Evolutionary conservation across 1,140 invertebrate genomes (phyloP), one percentile per base, ranked within the genome.

Genomic region (Pygmarrhopalites habei): DNA sequence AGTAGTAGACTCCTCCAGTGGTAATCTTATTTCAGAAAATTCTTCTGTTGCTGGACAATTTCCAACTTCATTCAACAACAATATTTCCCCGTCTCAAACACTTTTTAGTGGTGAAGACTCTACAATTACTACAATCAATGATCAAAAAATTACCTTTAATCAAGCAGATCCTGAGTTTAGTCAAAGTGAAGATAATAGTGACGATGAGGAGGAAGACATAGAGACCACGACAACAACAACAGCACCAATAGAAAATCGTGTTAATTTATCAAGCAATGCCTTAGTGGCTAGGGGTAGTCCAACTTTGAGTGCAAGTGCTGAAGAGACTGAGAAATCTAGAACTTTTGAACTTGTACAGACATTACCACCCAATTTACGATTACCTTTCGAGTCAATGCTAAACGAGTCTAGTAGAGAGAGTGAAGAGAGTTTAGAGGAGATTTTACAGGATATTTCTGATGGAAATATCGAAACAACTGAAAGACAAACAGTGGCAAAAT

Each of bases 161-260:
- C 32, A 53, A 25, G 49, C 32, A 2, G 49, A 61, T 4, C 5
- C 59, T 1, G 58, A 49, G 14, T 60, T 60, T 28, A 60, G 51
- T 28, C 19, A 12, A 10, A 55, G 47, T 7, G 61, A 53, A 0
- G 59, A 52, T 1, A 49, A 55, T 10, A 49, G 53, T 15, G 47
- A 52, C 63, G 88, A 90, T 71, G 87, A 90, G 70, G 87, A 88
- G 65, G 90, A 91, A 28, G 90, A 94, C 72, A 89, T 92, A 73
- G 90, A 93, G n/a, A n/a, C n/a, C n/a, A n/a, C n/a, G n/a, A n/a
- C n/a, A n/a, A n/a, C n/a, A n/a, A n/a, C n/a, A n/a, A n/a, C n/a
- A n/a, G n/a, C n/a, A n/a, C n/a, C n/a, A n/a, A n/a, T n/a, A n/a
- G n/a, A n/a, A n/a, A 29, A 14, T 47, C 7, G 1, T 58, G 2